Evolutionary conservation across 92 coral and sea anemone genomes (phyloP).

Genomic region (Porites divaricata): DNA sequence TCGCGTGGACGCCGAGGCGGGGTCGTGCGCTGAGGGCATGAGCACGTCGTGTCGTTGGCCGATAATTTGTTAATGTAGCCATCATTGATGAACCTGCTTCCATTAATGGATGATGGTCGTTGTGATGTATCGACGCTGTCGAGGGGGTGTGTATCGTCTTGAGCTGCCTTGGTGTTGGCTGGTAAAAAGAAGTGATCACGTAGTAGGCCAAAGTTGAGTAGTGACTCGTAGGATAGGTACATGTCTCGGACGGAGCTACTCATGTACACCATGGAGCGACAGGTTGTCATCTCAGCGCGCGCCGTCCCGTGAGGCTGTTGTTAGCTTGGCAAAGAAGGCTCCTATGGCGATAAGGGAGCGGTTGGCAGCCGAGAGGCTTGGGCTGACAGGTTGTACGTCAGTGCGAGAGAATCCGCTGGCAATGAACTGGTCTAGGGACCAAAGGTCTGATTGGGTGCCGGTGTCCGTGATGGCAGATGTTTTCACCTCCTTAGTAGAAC

Average conservation of each 20-base stretch:
- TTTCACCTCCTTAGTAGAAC: no score
- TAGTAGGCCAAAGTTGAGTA: slow-evolving; percentile 49
- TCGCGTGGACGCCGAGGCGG: slow-evolving; percentile 16
- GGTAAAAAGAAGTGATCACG: not conserved
- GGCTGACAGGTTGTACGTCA: slow-evolving; percentile 52
- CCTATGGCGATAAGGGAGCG: slow-evolving; percentile 48
- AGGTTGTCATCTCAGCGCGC: slow-evolving; percentile 4
- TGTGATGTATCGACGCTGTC: no score
- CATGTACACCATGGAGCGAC: slow-evolving; percentile 57
- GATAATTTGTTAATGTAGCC: not conserved
- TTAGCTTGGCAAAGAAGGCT: slow-evolving; percentile 48
- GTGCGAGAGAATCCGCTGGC: slow-evolving; percentile 60
- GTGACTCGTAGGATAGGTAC: slow-evolving; percentile 47
- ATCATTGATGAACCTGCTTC: slow-evolving; percentile 13
- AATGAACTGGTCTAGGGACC: slow-evolving; percentile 42
- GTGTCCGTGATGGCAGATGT: slow-evolving; percentile 31
- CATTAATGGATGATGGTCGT: no score
- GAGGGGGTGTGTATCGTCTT: no score
- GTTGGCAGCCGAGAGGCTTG: slow-evolving; percentile 58
- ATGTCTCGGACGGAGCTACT: slow-evolving; percentile 46
- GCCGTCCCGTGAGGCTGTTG: slow-evolving; percentile 14
- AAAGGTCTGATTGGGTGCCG: slow-evolving; percentile 47
- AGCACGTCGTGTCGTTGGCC: slow-evolving; percentile 27
- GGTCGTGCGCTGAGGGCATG: slow-evolving; percentile 47
- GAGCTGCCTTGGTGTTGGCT: no score